Conservation (phyloP, 35 echinoderm and acorn worm species). For the Amphiura filiformis region DNA sequence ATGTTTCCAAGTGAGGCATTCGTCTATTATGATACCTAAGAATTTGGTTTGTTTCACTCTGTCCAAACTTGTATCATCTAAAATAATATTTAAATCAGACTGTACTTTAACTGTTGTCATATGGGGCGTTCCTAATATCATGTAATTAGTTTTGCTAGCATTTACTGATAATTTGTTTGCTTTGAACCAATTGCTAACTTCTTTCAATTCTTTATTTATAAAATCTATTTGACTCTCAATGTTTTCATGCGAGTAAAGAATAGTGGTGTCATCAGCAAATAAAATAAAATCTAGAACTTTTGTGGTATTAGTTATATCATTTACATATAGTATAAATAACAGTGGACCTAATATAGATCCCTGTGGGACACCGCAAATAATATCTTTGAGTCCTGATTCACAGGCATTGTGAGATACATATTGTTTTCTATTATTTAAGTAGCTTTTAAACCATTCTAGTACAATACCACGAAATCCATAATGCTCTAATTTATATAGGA, state of each 20-base stretch:
- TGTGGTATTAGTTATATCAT: slow-evolving; percentile 40
- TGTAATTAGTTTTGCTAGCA: slow-evolving; percentile 16
- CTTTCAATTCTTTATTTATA: slow-evolving; percentile 3
- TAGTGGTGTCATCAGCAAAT: slow-evolving; percentile 47
- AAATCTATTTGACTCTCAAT: neutral
- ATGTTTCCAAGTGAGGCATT: neutral
- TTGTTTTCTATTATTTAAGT: slow-evolving; percentile 25
- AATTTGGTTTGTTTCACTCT: neutral
- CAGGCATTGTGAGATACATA: neutral
- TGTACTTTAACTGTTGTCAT: too few relatives aligned
- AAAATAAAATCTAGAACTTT: slow-evolving; percentile 21
- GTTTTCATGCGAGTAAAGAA: slow-evolving; percentile 19
- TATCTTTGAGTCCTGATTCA: slow-evolving; percentile 12
- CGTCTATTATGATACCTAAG: neutral
- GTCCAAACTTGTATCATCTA: neutral
- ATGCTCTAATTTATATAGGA: slow-evolving; percentile 12
- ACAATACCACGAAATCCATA: slow-evolving; percentile 18
- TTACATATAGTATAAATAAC: slow-evolving; percentile 49
- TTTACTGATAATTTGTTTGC: slow-evolving; percentile 33
- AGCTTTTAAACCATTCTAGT: slow-evolving; percentile 25
- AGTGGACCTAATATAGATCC: slow-evolving; percentile 37
- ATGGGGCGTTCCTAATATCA: neutral
- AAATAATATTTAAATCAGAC: too few relatives aligned
- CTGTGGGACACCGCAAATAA: slow-evolving; percentile 31
- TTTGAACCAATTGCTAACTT: slow-evolving; percentile 26